Conservation (phyloP, 2,888 invertebrate species). For the Rhagonycha lutea region DNA sequence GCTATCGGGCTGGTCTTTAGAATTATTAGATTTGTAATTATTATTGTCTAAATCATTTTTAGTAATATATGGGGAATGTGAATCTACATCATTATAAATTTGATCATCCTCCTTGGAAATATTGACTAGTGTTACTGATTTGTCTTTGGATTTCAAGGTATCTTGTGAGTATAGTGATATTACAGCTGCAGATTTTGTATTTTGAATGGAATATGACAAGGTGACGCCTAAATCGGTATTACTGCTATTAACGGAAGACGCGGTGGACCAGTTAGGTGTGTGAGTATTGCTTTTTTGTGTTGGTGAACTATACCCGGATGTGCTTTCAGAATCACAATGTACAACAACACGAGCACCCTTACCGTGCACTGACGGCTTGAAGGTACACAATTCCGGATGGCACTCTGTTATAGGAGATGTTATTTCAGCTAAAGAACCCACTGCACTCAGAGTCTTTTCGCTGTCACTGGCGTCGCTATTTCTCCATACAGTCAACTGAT, state of each 20-base stretch:
- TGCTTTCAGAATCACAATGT: conserved; percentile 55
- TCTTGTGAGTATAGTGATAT: conserved; percentile 51
- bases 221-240: conserved; percentile 46
- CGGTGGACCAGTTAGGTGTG: conserved; percentile 53
- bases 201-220: conserved; percentile 53
- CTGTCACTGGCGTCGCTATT: conserved; percentile 49
- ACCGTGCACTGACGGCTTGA: conserved; percentile 49
- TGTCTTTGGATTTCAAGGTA: conserved; percentile 44
- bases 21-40: conserved; percentile 13
- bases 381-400: conserved; percentile 45
- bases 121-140: conserved; percentile 54
- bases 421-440: conserved; percentile 52
- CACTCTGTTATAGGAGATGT: conserved; percentile 49
- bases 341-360: conserved; percentile 51
- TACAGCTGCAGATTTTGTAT: conserved; percentile 54
- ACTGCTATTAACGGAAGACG: conserved; percentile 53
- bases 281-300: conserved; percentile 47
- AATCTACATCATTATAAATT: conserved; percentile 14
- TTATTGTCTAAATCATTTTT: conserved; percentile 18
- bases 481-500: conserved; percentile 50
- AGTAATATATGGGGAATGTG: conserved; percentile 13
- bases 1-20: conserved; percentile 10
- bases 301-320: conserved; percentile 59
- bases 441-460: conserved; percentile 55
- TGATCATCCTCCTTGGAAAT: conserved; percentile 43